Evolutionary conservation across 64 coral and sea anemone genomes (phyloP), one percentile per base, ranked within the genome.

Genomic region (Porites lutea): DNA sequence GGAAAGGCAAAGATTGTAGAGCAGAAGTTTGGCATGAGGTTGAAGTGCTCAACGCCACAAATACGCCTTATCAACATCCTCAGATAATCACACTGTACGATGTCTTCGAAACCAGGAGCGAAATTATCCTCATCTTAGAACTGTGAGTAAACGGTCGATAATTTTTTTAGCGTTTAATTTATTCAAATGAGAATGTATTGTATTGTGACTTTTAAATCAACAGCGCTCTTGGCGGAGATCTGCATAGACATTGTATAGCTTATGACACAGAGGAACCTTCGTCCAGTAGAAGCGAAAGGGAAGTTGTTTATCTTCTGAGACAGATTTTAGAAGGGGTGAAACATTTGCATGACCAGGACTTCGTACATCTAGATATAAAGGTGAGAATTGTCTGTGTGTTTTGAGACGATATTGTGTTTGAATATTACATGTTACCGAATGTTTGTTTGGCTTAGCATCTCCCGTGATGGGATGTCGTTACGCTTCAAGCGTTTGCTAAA

Each of bases 21-120:
- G 74, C 90, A 20, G 95, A 97, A 79, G 95, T 97, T 5, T 97
- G 95, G 95, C 95, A 97, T 69, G 95, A 97, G 62, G 95, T 97
- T 18, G 95, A 97, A 91, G 92, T 97, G 19, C 22, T 97, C 13
- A 45, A 72, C 70, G 91, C 92, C 0, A 88, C 91, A n/a, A 97
- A 97, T 23, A 60, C 13, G 4, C 92, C 95, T 3, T 74, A 90
- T 5, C 95, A 97, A 49, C 95, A 97, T 83, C 89, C 95, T 4
- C 93, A 97, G 45, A 90, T 94, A 15, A 89, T 97, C 13, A 93
- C 91, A 21, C 48, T 97, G 16, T 89, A 94, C 75, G 95, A 97
- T 91, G 88, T 94, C 16, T 97, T 94, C 70, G 95, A 97, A 89
- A 97, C 95, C 3, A 88, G 95, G 73, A 97, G 84, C 16, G 95